A percentile compares a stretch with the other conserved stretches of the same genome.
Conservation (phyloP, 2,113 vertebrate species). For the Peromyscus californicus region DNA sequence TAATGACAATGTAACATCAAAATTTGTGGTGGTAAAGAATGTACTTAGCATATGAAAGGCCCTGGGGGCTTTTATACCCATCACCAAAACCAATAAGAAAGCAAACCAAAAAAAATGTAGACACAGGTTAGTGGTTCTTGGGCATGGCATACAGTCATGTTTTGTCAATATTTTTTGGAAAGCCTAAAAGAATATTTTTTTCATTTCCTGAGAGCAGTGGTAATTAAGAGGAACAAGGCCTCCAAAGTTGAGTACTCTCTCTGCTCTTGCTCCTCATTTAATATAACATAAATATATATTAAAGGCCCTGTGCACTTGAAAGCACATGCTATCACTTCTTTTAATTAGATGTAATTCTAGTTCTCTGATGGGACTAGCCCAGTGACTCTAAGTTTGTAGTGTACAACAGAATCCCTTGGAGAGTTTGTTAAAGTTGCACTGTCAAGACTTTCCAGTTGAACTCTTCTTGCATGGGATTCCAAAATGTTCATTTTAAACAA, state of each 20-base stretch:
- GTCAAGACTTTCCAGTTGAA: not conserved
- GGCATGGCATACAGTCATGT: not conserved
- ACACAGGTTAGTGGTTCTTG: not conserved
- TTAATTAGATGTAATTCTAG: not conserved
- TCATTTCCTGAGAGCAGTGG: not conserved
- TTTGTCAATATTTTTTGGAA: conserved; percentile 8
- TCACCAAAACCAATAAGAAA: not conserved
- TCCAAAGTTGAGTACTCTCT: not conserved
- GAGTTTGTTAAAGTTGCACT: not conserved
- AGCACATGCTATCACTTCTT: not conserved
- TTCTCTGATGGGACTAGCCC: not conserved
- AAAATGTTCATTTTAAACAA: not conserved
- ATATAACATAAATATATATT: not conserved
- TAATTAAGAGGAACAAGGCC: conserved; percentile 1
- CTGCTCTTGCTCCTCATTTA: not conserved
- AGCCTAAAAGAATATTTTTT: not conserved
- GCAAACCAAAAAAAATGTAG: not conserved
- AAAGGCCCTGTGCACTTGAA: not conserved
- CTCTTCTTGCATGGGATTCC: not conserved
- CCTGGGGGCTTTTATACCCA: not conserved
- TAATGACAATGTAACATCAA: not conserved
- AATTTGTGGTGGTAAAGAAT: not conserved
- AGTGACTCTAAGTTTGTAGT: not conserved
- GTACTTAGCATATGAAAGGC: not conserved
- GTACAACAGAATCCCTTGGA: not conserved